Evolutionary conservation across 2,797 vertebrate species (phyloP).

Genomic region (Bryconaethiops microstoma): DNA sequence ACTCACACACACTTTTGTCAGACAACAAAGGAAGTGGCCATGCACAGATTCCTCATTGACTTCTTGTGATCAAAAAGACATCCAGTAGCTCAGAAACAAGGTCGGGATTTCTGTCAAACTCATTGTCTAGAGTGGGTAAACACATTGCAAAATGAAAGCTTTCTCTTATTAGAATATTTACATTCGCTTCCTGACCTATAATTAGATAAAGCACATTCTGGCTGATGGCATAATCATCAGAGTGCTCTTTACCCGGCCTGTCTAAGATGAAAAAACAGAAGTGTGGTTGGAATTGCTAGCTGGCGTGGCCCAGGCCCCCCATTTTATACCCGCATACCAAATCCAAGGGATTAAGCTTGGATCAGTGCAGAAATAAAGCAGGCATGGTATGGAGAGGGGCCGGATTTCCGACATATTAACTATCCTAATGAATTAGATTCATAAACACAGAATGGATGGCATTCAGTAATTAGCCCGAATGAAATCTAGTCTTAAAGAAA

Average conservation of each 20-base stretch:
- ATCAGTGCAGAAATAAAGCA: slow-evolving; percentile 49
- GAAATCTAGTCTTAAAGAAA: slow-evolving; percentile 29
- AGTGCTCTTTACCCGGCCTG: slow-evolving; percentile 41
- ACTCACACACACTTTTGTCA: neutral
- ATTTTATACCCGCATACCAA: slow-evolving; percentile 40
- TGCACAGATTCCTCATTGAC: neutral
- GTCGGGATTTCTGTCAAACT: slow-evolving; percentile 1
- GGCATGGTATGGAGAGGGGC: slow-evolving; percentile 26
- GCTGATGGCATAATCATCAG: slow-evolving; percentile 35
- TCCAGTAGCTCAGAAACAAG: neutral
- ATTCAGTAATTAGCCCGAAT: slow-evolving; percentile 48
- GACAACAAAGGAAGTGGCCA: neutral
- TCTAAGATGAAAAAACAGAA: slow-evolving; percentile 27
- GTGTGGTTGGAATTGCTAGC: slow-evolving; percentile 21
- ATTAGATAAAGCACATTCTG: slow-evolving; percentile 46
- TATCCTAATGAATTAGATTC: slow-evolving; percentile 44
- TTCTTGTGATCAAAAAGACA: neutral
- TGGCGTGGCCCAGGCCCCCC: slow-evolving; percentile 7
- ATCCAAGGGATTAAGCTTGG: slow-evolving; percentile 53
- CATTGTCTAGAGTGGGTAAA: slow-evolving; percentile 34
- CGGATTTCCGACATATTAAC: slow-evolving; percentile 48
- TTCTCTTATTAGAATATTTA: slow-evolving; percentile 53
- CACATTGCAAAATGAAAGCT: slow-evolving; percentile 46
- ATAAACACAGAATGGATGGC: slow-evolving; percentile 38
- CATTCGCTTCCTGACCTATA: slow-evolving; percentile 49